A percentile compares a stretch with the other conserved stretches of the same genome.
These are phyloP conservation scores for Struthio camelus DNA, from an alignment of 2,113 vertebrate species.

Conservation along the genomic window DNA sequence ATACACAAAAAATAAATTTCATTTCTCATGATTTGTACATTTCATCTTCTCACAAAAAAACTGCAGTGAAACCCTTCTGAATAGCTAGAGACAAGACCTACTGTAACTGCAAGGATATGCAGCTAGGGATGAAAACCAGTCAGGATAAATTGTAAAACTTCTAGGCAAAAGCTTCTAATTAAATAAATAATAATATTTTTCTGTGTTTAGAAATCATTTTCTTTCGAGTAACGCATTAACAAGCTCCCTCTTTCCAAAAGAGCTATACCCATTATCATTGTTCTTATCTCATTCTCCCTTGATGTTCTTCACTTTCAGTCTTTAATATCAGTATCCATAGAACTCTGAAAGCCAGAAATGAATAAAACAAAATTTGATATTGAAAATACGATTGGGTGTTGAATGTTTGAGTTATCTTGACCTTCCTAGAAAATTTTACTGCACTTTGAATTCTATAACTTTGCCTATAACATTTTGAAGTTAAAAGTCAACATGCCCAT, in stretches of 20 bases:
- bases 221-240: background rate
- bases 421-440: background rate
- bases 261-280: background rate
- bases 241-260: background rate
- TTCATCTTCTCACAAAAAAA: background rate
- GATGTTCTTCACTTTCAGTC: background rate
- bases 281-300: background rate
- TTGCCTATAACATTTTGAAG: background rate
- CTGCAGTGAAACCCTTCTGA: background rate
- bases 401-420: background rate
- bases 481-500: conserved; percentile 15
- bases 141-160: background rate
- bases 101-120: background rate
- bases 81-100: background rate
- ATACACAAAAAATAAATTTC: background rate
- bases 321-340: background rate
- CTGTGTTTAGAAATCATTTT: background rate
- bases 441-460: background rate
- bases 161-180: background rate
- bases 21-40: background rate
- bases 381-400: background rate
- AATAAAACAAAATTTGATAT: background rate
- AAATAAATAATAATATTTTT: background rate
- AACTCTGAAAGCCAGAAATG: background rate
- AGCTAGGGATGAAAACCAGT: background rate